These are phyloP conservation scores for Spodoptera exigua DNA, from an alignment of 2,888 invertebrate species.

Conservation along the genomic window DNA sequence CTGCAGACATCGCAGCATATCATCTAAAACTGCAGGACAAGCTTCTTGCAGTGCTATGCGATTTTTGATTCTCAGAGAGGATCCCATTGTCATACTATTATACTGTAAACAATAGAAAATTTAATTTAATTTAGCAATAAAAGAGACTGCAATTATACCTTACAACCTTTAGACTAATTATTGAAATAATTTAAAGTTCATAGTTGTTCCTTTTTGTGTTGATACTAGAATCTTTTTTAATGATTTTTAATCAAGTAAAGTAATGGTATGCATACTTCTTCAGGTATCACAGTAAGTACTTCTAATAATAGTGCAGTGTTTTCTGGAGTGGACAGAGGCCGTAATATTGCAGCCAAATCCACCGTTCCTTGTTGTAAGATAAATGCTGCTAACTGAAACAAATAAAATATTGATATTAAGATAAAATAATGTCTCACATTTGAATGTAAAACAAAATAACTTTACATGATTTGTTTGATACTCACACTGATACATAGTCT, in stretches of 20 bases:
- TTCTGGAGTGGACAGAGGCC: constrained; percentile 89
- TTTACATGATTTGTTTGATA: constrained; percentile 45
- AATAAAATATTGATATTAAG: too few species aligned
- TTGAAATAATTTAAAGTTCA: too few species aligned
- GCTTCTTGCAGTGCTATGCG: constrained; percentile 77
- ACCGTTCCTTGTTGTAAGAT: constrained; percentile 92
- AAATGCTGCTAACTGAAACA: constrained; percentile 94
- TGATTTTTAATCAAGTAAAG: too few species aligned
- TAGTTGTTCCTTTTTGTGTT: too few species aligned
- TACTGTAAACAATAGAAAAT: constrained; percentile 65
- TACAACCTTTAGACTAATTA: neutral
- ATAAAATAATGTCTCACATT: too few species aligned
- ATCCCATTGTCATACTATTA: constrained; percentile 86
- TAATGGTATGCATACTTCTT: constrained; percentile 91
- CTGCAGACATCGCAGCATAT: constrained; percentile 79
- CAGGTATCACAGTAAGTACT: constrained; percentile 95
- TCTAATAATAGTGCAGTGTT: constrained; percentile 91
- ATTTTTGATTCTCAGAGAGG: constrained; percentile 76
- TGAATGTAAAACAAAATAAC: neutral
- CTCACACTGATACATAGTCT: constrained; percentile 96
- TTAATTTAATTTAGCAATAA: too few species aligned
- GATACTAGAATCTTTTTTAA: too few species aligned
- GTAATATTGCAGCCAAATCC: constrained; percentile 93
- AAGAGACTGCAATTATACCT: too few species aligned
- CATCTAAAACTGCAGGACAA: constrained; percentile 82